phyloP scores from a whole-genome alignment of 92 coral and sea anemone genomes.

The Blastomussa wellsi region DNA sequence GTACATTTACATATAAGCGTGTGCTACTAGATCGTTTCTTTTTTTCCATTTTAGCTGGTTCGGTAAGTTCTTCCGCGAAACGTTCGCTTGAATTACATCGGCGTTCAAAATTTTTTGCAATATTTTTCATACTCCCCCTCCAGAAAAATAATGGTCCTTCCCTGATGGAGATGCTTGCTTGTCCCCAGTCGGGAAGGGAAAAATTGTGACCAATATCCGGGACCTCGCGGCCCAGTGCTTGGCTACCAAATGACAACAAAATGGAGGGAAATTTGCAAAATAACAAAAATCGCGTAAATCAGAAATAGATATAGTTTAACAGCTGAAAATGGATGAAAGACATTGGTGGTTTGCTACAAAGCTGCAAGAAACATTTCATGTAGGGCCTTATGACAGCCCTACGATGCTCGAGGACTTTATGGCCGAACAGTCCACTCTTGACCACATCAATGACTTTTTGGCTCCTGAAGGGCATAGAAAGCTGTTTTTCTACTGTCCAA shows the following conservation, averaged over 20 bases:
- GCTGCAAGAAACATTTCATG: slow-evolving; percentile 96
- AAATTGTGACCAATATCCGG: slow-evolving; percentile 69
- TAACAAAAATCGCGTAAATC: not conserved
- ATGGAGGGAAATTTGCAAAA: slow-evolving; percentile 77
- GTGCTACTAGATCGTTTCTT: too few species aligned
- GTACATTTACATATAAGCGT: too few species aligned
- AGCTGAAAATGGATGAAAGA: slow-evolving; percentile 88
- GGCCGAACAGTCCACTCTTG: slow-evolving; percentile 96
- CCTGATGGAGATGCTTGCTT: not conserved
- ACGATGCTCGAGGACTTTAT: slow-evolving; percentile 99
- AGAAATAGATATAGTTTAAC: not conserved
- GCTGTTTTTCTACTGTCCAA: slow-evolving; percentile 95
- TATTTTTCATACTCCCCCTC: too few species aligned
- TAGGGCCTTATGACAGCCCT: slow-evolving; percentile 98
- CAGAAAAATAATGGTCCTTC: too few species aligned
- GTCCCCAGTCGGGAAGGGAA: not conserved
- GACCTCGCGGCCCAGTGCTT: slow-evolving; percentile 70
- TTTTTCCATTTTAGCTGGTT: too few species aligned
- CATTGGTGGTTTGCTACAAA: slow-evolving; percentile 99
- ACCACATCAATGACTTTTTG: slow-evolving; percentile 94
- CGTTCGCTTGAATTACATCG: too few species aligned
- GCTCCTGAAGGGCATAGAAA: slow-evolving; percentile 97
- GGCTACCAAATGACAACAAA: slow-evolving; percentile 97
- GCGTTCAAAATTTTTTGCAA: too few species aligned
- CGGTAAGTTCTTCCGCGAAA: too few species aligned